phyloP scores from a whole-genome alignment of 2,797 vertebrate species.

The Sorex maritimensis region DNA sequence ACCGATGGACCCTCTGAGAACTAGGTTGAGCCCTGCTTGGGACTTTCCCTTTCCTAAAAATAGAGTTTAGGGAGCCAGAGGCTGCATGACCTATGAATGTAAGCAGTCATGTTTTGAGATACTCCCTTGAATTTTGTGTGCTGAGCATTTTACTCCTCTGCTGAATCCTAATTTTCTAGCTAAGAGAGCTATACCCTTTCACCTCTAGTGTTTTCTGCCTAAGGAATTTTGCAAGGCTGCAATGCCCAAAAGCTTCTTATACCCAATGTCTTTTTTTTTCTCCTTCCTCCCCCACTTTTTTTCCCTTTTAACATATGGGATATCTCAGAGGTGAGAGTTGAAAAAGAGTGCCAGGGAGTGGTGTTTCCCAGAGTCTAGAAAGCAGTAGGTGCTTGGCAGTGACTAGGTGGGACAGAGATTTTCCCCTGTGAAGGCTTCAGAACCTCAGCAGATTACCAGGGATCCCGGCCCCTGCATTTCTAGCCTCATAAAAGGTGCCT shows the following conservation, averaged over 20 bases:
- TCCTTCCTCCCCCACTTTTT: not conserved
- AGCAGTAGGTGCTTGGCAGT: not conserved
- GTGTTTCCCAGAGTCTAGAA: not conserved
- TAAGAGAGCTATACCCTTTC: slow-evolving; percentile 61
- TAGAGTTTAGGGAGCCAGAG: slow-evolving; percentile 42
- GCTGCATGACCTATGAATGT: not conserved
- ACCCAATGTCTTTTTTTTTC: slow-evolving; percentile 52
- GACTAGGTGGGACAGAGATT: not conserved
- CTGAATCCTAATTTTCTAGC: slow-evolving; percentile 82
- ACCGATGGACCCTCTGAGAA: no score
- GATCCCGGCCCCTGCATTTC: not conserved
- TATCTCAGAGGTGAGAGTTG: not conserved
- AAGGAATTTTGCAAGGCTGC: slow-evolving; percentile 57
- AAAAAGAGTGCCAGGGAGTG: not conserved
- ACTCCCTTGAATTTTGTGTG: slow-evolving; percentile 72
- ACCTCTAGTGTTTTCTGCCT: slow-evolving; percentile 69
- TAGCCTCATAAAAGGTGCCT: slow-evolving; percentile 14
- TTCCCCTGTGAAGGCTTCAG: not conserved
- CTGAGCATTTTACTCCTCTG: slow-evolving; percentile 53
- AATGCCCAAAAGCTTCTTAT: slow-evolving; percentile 71
- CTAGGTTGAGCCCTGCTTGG: no score
- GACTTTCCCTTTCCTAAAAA: not conserved
- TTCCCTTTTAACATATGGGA: no score
- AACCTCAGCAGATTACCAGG: not conserved
- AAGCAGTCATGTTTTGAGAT: slow-evolving; percentile 71